Conservation (phyloP, 2,888 invertebrate species). For the Cheilosia grossa region DNA sequence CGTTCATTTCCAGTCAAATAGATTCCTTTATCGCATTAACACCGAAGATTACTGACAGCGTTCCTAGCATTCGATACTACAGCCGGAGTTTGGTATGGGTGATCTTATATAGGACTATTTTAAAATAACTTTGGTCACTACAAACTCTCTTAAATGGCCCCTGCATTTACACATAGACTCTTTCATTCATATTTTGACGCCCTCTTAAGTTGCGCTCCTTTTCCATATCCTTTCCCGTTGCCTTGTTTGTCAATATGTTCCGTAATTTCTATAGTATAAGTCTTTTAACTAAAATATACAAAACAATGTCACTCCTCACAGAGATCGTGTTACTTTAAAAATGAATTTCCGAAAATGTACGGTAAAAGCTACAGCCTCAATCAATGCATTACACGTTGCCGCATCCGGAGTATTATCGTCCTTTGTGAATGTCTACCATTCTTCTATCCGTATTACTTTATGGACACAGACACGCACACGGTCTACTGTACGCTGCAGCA, state of each 20-base stretch:
- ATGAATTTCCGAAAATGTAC: slow-evolving; percentile 83
- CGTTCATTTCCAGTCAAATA: slow-evolving; percentile 72
- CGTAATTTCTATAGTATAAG: not conserved
- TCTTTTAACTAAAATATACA: not conserved
- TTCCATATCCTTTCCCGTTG: too few species aligned
- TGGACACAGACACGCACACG: slow-evolving; percentile 62
- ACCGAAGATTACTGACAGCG: slow-evolving; percentile 76
- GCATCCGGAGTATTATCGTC: slow-evolving; percentile 83
- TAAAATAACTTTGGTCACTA: too few species aligned
- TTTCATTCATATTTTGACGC: too few species aligned
- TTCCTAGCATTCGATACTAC: slow-evolving; percentile 63
- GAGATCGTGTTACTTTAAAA: slow-evolving; percentile 85
- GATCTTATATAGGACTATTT: too few species aligned
- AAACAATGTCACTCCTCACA: slow-evolving; percentile 76
- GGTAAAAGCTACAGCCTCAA: slow-evolving; percentile 85
- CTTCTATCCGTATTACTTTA: slow-evolving; percentile 78
- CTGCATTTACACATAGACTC: too few species aligned
- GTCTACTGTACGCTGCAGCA: slow-evolving; percentile 80
- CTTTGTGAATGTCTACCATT: slow-evolving; percentile 86
- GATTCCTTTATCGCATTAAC: slow-evolving; percentile 75
- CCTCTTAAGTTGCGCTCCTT: too few species aligned
- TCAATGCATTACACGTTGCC: slow-evolving; percentile 85
- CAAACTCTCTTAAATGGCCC: too few species aligned
- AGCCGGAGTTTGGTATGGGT: slow-evolving; percentile 56
- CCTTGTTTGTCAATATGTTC: too few species aligned